Conservation (phyloP, 2,797 vertebrate species). For the Diplodus sargus region DNA sequence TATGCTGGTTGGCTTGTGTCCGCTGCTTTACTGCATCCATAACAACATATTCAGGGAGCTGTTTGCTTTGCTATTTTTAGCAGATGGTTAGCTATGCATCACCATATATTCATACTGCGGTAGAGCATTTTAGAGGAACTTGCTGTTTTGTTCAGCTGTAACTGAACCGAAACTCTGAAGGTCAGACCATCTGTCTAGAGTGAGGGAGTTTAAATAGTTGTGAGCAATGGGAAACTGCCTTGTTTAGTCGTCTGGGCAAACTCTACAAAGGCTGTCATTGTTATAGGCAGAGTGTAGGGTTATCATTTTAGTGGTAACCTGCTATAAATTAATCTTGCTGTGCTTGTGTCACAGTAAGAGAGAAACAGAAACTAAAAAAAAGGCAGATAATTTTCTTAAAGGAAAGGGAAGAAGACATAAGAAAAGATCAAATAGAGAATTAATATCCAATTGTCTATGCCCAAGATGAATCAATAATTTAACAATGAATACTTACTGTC, state of each 20-base stretch:
- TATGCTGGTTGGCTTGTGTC: conserved; percentile 25
- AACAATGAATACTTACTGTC: conserved; percentile 35
- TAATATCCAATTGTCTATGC: conserved; percentile 14
- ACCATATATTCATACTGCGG: neutral
- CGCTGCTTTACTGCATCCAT: conserved; percentile 30
- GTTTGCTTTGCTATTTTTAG: conserved; percentile 41
- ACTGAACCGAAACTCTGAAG: neutral
- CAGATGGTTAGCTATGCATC: neutral
- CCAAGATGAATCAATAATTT: conserved; percentile 43
- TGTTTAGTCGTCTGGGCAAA: neutral
- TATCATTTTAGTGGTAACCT: neutral
- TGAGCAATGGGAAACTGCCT: neutral
- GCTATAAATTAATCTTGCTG: neutral
- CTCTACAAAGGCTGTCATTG: neutral
- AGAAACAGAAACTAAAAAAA: neutral
- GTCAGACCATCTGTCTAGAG: neutral
- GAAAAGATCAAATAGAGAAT: conserved; percentile 26
- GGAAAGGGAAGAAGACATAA: conserved; percentile 1
- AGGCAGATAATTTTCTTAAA: neutral
- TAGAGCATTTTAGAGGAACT: neutral
- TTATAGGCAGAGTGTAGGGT: neutral
- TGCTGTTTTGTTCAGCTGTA: neutral
- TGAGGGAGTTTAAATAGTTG: neutral
- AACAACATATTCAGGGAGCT: conserved; percentile 39
- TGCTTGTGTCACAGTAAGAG: neutral